phyloP scores from a whole-genome alignment of 2,113 vertebrate species.

The Triplophysa siluroides region DNA sequence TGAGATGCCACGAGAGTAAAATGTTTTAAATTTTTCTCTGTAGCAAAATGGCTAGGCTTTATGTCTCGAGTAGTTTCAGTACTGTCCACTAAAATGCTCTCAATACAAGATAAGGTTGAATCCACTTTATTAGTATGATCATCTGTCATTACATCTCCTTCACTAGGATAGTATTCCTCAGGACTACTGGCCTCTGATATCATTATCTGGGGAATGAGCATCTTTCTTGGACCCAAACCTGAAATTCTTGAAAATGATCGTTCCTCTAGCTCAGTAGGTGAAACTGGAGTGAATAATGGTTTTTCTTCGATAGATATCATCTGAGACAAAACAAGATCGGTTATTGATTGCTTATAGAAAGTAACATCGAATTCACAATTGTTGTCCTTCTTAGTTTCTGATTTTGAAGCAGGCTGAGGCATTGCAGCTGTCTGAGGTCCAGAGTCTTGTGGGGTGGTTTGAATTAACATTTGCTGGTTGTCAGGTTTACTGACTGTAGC shows the following conservation, averaged over 20 bases:
- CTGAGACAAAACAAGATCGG: slow-evolving; percentile 16
- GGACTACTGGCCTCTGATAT: slow-evolving; percentile 70
- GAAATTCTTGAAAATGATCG: slow-evolving; percentile 54
- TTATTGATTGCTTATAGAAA: slow-evolving; percentile 20
- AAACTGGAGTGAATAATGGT: slow-evolving; percentile 36
- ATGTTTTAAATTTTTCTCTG: neutral
- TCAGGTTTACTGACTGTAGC: neutral
- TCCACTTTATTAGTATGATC: slow-evolving; percentile 16
- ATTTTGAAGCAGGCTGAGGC: slow-evolving; percentile 3
- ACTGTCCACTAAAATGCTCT: neutral
- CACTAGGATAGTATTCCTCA: slow-evolving; percentile 56
- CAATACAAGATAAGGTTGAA: neutral
- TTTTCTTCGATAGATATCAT: slow-evolving; percentile 40
- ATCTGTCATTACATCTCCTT: slow-evolving; percentile 23
- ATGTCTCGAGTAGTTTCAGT: neutral
- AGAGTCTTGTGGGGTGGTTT: slow-evolving; percentile 32
- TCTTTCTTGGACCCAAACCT: slow-evolving; percentile 23
- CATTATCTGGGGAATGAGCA: slow-evolving; percentile 67
- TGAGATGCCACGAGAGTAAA: neutral
- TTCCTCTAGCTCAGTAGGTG: slow-evolving; percentile 46
- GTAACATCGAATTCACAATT: neutral
- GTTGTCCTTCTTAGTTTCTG: neutral
- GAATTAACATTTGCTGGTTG: neutral
- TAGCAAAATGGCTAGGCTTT: neutral
- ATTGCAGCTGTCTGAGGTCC: slow-evolving; percentile 28